phyloP scores from a whole-genome alignment of 2,113 vertebrate species.

The Neolamprologus modestus region DNA sequence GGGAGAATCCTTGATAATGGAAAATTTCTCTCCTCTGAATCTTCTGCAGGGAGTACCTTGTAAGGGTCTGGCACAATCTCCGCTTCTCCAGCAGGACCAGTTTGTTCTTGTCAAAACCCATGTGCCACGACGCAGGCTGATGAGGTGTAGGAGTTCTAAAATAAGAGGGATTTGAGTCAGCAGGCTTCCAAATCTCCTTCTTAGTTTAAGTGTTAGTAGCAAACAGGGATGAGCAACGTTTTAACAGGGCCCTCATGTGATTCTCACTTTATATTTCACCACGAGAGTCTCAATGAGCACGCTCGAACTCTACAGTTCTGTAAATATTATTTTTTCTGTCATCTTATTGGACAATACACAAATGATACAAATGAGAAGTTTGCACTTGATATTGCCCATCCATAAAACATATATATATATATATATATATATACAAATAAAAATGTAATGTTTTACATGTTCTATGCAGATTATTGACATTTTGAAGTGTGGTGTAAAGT shows the following conservation, averaged over 20 bases:
- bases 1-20: slow-evolving; percentile 48
- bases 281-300: background rate
- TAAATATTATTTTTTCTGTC: background rate
- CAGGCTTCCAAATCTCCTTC: slow-evolving; percentile 9
- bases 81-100: slow-evolving; percentile 13
- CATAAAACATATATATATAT: background rate
- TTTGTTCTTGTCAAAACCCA: slow-evolving; percentile 44
- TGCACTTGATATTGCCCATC: background rate
- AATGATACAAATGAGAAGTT: background rate
- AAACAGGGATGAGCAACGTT: background rate
- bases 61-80: slow-evolving; percentile 29
- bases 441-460: background rate
- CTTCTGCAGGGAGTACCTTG: slow-evolving; percentile 28
- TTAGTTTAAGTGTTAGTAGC: slow-evolving; percentile 5
- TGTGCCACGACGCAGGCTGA: slow-evolving; percentile 22
- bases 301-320: background rate
- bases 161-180: slow-evolving; percentile 47
- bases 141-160: slow-evolving; percentile 25
- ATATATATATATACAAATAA: background rate
- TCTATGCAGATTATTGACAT: background rate
- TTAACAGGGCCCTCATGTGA: background rate
- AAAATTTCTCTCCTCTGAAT: slow-evolving; percentile 36
- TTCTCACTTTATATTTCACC: background rate
- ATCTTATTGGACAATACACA: background rate
- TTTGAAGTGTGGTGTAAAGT: background rate